Evolutionary conservation across 2,888 invertebrate species (phyloP).

Genomic region (Ganaspis brasiliensis): DNA sequence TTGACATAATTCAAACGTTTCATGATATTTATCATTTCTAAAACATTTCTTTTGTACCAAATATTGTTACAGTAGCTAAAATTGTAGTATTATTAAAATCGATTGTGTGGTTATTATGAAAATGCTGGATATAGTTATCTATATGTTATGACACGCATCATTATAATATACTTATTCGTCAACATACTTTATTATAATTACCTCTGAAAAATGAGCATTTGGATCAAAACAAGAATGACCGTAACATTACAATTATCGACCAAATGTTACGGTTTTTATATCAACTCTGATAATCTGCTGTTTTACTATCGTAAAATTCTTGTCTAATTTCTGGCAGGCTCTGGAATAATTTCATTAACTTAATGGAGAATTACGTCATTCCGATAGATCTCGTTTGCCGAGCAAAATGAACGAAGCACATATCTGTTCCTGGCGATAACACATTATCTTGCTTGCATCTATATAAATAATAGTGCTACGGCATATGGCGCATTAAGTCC

Average conservation of each 20-base stretch:
- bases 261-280: not conserved
- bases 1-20: too few relatives aligned
- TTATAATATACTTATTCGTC: too few relatives aligned
- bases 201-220: too few relatives aligned
- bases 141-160: too few relatives aligned
- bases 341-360: not conserved
- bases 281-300: not conserved
- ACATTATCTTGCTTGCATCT: not conserved
- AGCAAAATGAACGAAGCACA: not conserved
- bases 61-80: too few relatives aligned
- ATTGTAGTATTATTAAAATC: too few relatives aligned
- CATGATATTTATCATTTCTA: too few relatives aligned
- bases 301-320: not conserved
- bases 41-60: too few relatives aligned
- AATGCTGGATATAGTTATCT: too few relatives aligned
- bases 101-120: too few relatives aligned
- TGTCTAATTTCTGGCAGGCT: not conserved
- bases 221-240: not conserved
- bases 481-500: not conserved
- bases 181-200: too few relatives aligned
- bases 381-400: slow-evolving; percentile 3
- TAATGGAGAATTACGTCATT: slow-evolving; percentile 18
- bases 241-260: not conserved
- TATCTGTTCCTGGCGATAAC: not conserved
- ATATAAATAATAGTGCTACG: slow-evolving; percentile 1